Conservation (phyloP, 2,888 invertebrate species). For the Hermaeophaga mercurialis region DNA sequence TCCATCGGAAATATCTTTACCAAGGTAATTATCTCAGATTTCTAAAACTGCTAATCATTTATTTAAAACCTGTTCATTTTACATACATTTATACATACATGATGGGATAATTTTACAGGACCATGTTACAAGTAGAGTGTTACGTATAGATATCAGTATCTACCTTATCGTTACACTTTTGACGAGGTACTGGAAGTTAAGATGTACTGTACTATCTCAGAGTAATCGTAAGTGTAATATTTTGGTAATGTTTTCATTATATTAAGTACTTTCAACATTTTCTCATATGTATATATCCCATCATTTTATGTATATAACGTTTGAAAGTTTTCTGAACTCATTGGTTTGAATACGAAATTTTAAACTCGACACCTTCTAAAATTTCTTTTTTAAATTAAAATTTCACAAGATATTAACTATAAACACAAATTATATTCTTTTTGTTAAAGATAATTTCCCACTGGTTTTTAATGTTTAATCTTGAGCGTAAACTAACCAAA, state of each 20-base stretch:
- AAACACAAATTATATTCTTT: too few species aligned
- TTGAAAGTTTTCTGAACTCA: too few species aligned
- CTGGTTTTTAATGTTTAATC: too few species aligned
- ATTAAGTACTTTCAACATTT: not conserved
- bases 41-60: too few species aligned
- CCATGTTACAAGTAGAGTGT: conserved; percentile 49
- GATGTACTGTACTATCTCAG: conserved; percentile 9
- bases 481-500: too few species aligned
- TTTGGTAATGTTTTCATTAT: not conserved
- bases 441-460: too few species aligned
- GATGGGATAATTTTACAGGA: conserved; percentile 45
- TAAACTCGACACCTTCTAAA: too few species aligned
- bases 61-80: too few species aligned
- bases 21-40: conserved; percentile 54
- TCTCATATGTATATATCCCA: conserved; percentile 21
- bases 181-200: conserved; percentile 25
- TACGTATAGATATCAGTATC: conserved; percentile 44
- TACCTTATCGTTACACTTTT: conserved; percentile 20
- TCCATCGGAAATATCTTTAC: conserved; percentile 51
- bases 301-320: conserved; percentile 14
- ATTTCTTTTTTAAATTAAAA: too few species aligned
- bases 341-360: too few species aligned
- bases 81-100: conserved; percentile 11
- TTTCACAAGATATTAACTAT: too few species aligned
- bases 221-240: conserved; percentile 10